These are phyloP conservation scores for Gobio gobio DNA, from an alignment of 2,113 vertebrate genomes.

Conservation along the genomic window DNA sequence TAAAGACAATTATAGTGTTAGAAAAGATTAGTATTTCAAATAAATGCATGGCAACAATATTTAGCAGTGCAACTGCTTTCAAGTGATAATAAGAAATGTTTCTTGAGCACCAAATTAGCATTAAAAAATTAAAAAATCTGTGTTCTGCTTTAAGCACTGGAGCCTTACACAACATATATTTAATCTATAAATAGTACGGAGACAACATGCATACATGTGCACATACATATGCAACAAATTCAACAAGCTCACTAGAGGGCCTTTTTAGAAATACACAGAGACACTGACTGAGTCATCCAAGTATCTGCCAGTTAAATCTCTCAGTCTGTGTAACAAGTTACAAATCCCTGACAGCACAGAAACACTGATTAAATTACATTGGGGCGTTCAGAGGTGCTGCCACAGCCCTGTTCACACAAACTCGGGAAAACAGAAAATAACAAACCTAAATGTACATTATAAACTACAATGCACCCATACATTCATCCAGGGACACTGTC, in stretches of 20 bases:
- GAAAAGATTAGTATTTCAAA: background rate
- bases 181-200: conserved; percentile 8
- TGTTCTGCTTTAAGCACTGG: conserved; percentile 36
- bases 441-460: background rate
- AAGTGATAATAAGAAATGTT: background rate
- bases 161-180: conserved; percentile 49
- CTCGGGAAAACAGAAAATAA: conserved; percentile 22
- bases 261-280: conserved; percentile 34
- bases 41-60: background rate
- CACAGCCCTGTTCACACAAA: conserved; percentile 51
- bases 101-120: background rate
- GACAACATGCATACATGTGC: conserved; percentile 53
- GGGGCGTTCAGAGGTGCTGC: conserved; percentile 73
- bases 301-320: conserved; percentile 68
- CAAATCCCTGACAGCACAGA: conserved; percentile 80
- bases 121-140: too few species aligned
- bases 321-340: conserved; percentile 74
- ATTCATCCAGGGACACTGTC: background rate
- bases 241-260: conserved; percentile 22
- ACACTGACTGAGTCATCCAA: conserved; percentile 71
- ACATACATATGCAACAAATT: conserved; percentile 52
- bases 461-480: background rate
- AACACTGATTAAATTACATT: conserved; percentile 79
- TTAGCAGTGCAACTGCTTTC: background rate
- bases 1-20: background rate